Base-by-base conservation (phyloP, 2,888 invertebrate genomes). In the Metalampra italica region DNA sequence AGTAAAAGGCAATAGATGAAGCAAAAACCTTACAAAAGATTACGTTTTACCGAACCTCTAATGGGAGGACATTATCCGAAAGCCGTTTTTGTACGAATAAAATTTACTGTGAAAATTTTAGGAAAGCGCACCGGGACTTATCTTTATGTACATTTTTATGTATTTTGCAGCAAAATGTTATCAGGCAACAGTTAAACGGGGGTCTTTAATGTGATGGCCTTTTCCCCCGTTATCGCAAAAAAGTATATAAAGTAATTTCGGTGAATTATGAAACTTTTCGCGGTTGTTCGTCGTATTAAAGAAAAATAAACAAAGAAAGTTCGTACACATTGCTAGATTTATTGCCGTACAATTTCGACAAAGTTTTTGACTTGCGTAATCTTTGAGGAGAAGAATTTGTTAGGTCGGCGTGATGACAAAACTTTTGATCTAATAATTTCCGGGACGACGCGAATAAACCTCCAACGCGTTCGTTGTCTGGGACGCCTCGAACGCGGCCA, bases 121-220 rank as follows among this genome's bases (percentile, higher is more conserved):
- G 71, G 70, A 70, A 68, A 75, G 64, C 69, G 62, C 68, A 59
- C 55, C 59, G 66, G 59, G 71, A 75, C 73, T 83, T 84, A 83
- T 83, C 81, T 83, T 84, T 83, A 82, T 78, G 78, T 75, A 76
- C 64, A 75, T 73, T 82, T 81, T 85, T 80, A 82, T 76, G 76
- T 77, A 72, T 78, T 80, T 79, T 71, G 64, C 69, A 61, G 68
- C 71, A 68, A 75, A 82, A 75, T 68, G 68, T 78, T 81, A 84
- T 81, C 78, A 71, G 71, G 61, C 71, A 68, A 67, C 72, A 68
- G 75, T 78, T 71, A 74, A 78, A 72, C 55, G 69, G 62, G 62
- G 57, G 62, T 63, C 60, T 75, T 75, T 78, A 79, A 74, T 71
- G 69, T 61, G 64, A 65, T 59, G 60, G 69, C 69, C 63, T 66